Base-by-base conservation (phyloP, 2,888 invertebrate genomes). In the Ectropis crepuscularia region DNA sequence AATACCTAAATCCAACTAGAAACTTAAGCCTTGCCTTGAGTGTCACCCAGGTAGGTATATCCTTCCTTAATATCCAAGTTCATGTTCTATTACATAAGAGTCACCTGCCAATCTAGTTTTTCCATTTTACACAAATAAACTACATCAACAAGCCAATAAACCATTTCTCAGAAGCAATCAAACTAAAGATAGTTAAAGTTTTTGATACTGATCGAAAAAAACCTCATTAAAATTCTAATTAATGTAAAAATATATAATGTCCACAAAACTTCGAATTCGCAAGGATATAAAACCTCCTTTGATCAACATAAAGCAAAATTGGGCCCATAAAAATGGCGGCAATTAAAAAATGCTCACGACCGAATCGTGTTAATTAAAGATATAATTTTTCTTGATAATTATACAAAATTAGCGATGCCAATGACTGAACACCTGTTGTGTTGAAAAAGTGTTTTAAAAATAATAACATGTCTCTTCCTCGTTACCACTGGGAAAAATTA, bases 221-320 rank as follows among this genome's bases (percentile, higher is more conserved):
- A 48, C 28, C 48, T 53, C 38, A 50, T 59, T 59, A 63, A 69
- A 61, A 78, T 80, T 78, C 70, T 75, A 80, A 82, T 80, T 71
- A 59, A 81, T 78, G 75, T 72, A 73, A 75, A 77, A 74, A 74
- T 74, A 73, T 72, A n/a, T 66, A 72, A 63, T 63, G 12, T 46
- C 7, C 58, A 53, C 54, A 54, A 53, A 2, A 8, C 38, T 42
- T 53, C 49, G 50, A 63, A 55, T 70, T 68, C 57, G 65, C 67
- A 68, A 43, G 65, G 60, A 59, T 47, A 53, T 71, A 71, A 70
- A 71, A 68, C 55, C 57, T 61, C 68, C 57, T 71, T 70, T 71
- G 70, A 70, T 68, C 72, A 73, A 65, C 65, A 57, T 57, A 64
- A 61, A 63, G 66, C 50, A 57, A 65, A 57, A 67, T 59, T 37